Evolutionary conservation across 2,797 vertebrate genomes (phyloP).

Genomic region (Pygocentrus nattereri): DNA sequence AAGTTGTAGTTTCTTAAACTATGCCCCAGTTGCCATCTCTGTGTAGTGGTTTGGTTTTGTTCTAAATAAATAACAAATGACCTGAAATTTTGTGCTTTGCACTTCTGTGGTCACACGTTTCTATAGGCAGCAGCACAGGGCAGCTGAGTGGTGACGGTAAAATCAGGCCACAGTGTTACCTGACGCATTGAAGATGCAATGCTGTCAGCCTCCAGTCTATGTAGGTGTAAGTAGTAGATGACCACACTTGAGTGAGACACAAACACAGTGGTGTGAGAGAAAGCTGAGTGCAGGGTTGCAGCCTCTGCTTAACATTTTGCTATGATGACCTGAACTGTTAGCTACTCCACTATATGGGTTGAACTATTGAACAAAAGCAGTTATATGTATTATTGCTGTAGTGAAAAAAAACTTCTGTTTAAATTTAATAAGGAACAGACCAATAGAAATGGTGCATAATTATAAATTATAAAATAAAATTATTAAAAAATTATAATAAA

Average conservation of each 20-base stretch:
- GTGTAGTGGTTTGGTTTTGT: neutral
- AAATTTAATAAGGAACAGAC: too few relatives aligned
- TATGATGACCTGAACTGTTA: too few relatives aligned
- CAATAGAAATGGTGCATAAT: too few relatives aligned
- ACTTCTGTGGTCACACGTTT: neutral
- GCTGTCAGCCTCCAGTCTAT: neutral
- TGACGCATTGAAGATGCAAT: neutral
- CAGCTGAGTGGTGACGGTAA: neutral
- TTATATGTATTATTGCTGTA: too few relatives aligned
- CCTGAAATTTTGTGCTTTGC: neutral
- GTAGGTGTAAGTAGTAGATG: neutral
- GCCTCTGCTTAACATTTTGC: neutral
- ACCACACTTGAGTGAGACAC: neutral
- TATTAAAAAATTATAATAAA: too few relatives aligned
- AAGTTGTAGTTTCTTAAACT: neutral
- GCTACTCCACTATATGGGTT: too few relatives aligned
- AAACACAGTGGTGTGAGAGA: neutral
- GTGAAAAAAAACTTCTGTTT: too few relatives aligned
- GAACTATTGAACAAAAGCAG: too few relatives aligned
- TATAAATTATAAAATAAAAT: too few relatives aligned
- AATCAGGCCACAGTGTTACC: neutral
- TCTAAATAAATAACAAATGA: constrained; percentile 19
- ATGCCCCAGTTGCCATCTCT: neutral
- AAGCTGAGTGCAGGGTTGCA: too few relatives aligned
- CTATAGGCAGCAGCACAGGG: neutral